Evolutionary conservation across 2,797 vertebrate species (phyloP), one percentile per base, ranked within the genome.

Genomic region (Oreortyx pictus): DNA sequence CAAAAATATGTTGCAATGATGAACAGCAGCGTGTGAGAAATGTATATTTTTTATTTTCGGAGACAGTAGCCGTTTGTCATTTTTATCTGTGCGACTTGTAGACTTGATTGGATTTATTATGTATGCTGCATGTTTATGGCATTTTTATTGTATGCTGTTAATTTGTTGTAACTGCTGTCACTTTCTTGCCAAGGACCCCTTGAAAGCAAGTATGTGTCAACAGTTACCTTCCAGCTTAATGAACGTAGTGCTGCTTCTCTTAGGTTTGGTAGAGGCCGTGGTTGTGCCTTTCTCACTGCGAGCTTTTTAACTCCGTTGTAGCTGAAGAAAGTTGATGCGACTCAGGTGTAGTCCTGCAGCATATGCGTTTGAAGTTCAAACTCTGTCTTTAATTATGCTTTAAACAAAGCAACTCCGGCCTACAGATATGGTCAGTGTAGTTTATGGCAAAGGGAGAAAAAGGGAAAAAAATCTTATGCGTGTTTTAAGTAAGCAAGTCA

Each of bases 141-240:
- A 37, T 95, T 97, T 98, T 98, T 98, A 98, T 98, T 97, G 93
- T 97, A 95, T 86, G 95, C 96, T 97, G 97, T 97, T 98, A 98
- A 98, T 98, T 98, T 97, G 97, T 97, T 97, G 96, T 97, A 97
- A 97, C 97, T 97, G 96, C 96, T 95, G 95, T 94, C 81, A 89
- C 92, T 92, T 96, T 95, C 94, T 96, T 97, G 81, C 92, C 82
- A 96, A 97, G 97, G 91, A 97, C 96, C 93, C 91, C 95, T 96
- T 97, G 95, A 97, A 96, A 97, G 90, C 93, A 94, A 88, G 82
- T 94, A 89, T 95, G 94, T 97, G 94, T 97, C 97, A 97, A 94
- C 92, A 93, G 94, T 97, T 97, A 92, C 95, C 91, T 96, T 97
- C 88, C 91, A 90, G 61, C 94, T 96, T 96, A 94, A 95, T 97